Evolutionary conservation across 2,888 invertebrate genomes (phyloP), one percentile per base, ranked within the genome.

Genomic region (Heterodera filipjevi): DNA sequence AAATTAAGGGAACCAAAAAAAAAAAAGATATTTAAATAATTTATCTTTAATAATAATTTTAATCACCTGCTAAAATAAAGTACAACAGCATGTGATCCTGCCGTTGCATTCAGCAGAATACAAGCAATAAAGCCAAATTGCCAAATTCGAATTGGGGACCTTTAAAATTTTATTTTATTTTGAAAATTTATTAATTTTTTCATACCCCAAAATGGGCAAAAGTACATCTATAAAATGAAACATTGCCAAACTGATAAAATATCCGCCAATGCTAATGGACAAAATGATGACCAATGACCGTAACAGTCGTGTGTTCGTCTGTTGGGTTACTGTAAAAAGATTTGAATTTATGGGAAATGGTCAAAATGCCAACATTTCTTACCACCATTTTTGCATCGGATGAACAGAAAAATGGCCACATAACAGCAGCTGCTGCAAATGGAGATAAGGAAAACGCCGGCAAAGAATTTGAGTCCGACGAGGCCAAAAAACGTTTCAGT

Each of bases 51-150:
- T n/a, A 59, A 59, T 27, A 59, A 59, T n/a, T 59, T 59, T 64
- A 27, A 66, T 32, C 0, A 66, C 30, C 66, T 66, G 66, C 12
- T 30, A 32, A 66, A 66, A 66, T 66, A 66, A 66, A 66, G 33
- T 30, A 66, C 27, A 27, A 33, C 5, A 35, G 64, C 75, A 75
- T 75, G 59, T 22, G 75, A 46, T 44, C 16, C 75, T 2, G 75
- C 75, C 5, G 53, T 19, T 16, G 49, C 14, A 32, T 75, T 75
- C 39, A 75, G 10, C 39, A 75, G 27, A 46, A 75, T 53, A 27
- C 75, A 59, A 10, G 75, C 35, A 53, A 75, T 75, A 27, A 75
- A 75, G 3, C 53, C 75, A 16, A 75, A n/a, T 32, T 75, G 64
- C 75, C 75, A 75, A 8, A 32, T 14, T 27, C 39, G 19, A 32